Evolutionary conservation across 2,888 invertebrate species (phyloP), one percentile per base, ranked within the genome.

Genomic region (Tetranychus piercei): DNA sequence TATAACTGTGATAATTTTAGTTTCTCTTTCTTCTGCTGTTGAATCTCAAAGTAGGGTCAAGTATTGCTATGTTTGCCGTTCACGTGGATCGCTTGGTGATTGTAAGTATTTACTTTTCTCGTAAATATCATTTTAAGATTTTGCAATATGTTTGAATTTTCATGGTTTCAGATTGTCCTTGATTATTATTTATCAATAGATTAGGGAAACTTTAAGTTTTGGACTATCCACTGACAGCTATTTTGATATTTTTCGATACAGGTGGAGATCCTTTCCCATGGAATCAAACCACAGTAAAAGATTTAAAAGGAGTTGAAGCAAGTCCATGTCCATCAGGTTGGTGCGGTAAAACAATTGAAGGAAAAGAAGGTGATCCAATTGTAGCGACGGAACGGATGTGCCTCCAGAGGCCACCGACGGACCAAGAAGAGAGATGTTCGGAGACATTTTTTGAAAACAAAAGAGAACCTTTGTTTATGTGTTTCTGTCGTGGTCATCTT

Each of bases 291-390:
- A 87, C 88, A 79, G 88, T 88, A 78, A 83, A 84, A 23, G 88
- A 88, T 80, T 76, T 76, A 3, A 75, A 71, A 44, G 78, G 74
- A 7, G 77, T 79, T 15, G 79, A 79, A 64, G 76, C 77, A 11
- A 55, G 69, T 6, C 79, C 79, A 6, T 79, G 79, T 72, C 78
- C 79, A 11, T 77, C 78, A 6, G 78, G 92, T 66, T 94, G 94
- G 94, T 94, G 94, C 81, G 91, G 90, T 43, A 94, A 94, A 85
- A 88, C 92, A 73, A 87, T 91, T 65, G 92, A 93, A 82, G 84
- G 83, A 78, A 88, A 89, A 81, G 82, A 82, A 78, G 92, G 91
- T 90, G 92, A 92, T 82, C 91, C 90, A 82, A 92, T 91, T 74
- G 87, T 88, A 71, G 92, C 93, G 1, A 91, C 91, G 5, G 90